phyloP scores from a whole-genome alignment of 2,797 vertebrate species.

The Poeciliopsis gracilis region DNA sequence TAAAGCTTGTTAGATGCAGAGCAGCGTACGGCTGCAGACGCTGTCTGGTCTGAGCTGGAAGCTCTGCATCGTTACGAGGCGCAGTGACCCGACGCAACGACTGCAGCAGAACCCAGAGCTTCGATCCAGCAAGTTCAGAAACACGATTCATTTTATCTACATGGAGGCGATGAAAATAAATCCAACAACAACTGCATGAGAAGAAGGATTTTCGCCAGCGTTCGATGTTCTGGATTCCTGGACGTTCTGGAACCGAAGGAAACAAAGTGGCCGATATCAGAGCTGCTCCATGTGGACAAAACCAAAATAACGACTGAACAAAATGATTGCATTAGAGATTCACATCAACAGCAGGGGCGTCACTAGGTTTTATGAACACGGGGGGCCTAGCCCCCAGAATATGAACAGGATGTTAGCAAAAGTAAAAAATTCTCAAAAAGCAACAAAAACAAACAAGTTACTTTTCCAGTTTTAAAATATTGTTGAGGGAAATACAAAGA shows the following conservation, averaged over 20 bases:
- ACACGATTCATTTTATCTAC: not conserved
- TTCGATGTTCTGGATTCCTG: not conserved
- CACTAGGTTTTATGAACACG: too few species aligned
- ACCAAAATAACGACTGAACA: not conserved
- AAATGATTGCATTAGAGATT: not conserved
- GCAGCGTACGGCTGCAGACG: not conserved
- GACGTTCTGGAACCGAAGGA: not conserved
- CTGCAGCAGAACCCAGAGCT: not conserved
- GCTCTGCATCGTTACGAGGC: constrained; percentile 13
- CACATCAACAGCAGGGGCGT: not conserved
- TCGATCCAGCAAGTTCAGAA: not conserved
- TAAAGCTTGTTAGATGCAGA: constrained; percentile 10
- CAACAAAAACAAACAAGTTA: too few species aligned
- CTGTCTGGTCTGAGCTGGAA: not conserved
- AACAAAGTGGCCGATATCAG: not conserved
- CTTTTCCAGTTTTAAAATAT: too few species aligned
- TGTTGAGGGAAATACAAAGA: too few species aligned
- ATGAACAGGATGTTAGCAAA: too few species aligned
- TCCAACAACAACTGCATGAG: not conserved
- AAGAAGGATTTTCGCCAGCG: not conserved
- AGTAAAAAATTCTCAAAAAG: too few species aligned
- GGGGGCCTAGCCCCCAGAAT: too few species aligned
- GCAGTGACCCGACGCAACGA: not conserved
- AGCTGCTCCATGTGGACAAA: not conserved
- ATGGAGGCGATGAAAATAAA: not conserved